phyloP scores from a whole-genome alignment of 2,113 vertebrate genomes.

The Carassius gibelio region DNA sequence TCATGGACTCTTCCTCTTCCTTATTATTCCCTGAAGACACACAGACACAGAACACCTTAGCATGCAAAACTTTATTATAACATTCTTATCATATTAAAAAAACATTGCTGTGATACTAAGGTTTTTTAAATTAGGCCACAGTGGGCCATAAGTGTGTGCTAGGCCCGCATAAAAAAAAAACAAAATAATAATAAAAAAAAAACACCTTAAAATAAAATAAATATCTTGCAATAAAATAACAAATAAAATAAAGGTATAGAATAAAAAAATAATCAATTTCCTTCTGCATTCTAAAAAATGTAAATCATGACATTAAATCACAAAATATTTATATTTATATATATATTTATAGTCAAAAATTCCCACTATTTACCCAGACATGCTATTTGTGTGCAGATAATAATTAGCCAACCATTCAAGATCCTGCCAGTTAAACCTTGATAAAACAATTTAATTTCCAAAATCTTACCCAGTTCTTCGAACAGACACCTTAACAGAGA shows the following conservation, averaged over 20 bases:
- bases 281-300: not conserved
- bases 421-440: too few relatives aligned
- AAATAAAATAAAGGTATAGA: not conserved
- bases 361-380: not conserved
- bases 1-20: slow-evolving; percentile 98
- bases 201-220: not conserved
- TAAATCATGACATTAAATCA: not conserved
- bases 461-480: not conserved
- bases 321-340: not conserved
- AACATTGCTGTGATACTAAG: not conserved
- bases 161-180: not conserved
- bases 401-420: not conserved
- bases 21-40: slow-evolving; percentile 86
- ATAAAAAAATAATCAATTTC: not conserved
- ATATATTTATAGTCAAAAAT: not conserved
- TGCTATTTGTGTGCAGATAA: too few relatives aligned
- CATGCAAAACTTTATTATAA: not conserved
- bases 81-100: not conserved
- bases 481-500: slow-evolving; percentile 2
- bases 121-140: not conserved
- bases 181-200: not conserved
- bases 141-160: not conserved
- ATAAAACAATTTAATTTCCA: not conserved
- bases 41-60: slow-evolving; percentile 7
- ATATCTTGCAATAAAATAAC: not conserved